A percentile compares a stretch with the other conserved stretches of the same genome.
Conservation (phyloP, 2,113 vertebrate species). For the Notechis scutatus region DNA sequence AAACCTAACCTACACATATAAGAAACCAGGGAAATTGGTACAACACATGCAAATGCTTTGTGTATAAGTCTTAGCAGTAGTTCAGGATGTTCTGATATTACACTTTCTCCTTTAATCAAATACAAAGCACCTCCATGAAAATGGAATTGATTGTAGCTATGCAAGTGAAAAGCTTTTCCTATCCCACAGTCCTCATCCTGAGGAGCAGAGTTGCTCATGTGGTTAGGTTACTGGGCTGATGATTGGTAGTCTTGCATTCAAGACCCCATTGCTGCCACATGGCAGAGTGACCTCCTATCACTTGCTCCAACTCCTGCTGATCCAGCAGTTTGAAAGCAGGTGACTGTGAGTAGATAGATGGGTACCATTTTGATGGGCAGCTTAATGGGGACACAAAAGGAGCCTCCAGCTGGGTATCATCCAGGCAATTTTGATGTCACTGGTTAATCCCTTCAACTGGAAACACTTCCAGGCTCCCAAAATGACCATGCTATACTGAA, state of each 20-base stretch:
- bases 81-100: not conserved
- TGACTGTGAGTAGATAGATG: not conserved
- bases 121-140: not conserved
- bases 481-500: not conserved
- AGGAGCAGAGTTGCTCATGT: not conserved
- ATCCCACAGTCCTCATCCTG: not conserved
- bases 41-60: not conserved
- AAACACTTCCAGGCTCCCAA: not conserved
- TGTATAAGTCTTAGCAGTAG: not conserved
- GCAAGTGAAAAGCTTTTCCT: not conserved
- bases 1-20: not conserved
- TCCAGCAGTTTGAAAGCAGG: not conserved
- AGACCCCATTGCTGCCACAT: not conserved
- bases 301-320: not conserved
- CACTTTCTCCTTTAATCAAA: not conserved
- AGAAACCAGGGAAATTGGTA: not conserved
- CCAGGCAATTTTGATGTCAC: not conserved
- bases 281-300: not conserved
- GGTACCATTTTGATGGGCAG: not conserved
- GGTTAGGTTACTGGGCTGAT: not conserved
- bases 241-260: accelerated
- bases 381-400: not conserved
- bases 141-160: not conserved
- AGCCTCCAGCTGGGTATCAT: not conserved
- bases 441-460: not conserved